Percentiles rank a stretch among this genome's conserved stretches.
Conservation (phyloP, 2,888 invertebrate genomes). For the Pharmacophagus antenor region DNA sequence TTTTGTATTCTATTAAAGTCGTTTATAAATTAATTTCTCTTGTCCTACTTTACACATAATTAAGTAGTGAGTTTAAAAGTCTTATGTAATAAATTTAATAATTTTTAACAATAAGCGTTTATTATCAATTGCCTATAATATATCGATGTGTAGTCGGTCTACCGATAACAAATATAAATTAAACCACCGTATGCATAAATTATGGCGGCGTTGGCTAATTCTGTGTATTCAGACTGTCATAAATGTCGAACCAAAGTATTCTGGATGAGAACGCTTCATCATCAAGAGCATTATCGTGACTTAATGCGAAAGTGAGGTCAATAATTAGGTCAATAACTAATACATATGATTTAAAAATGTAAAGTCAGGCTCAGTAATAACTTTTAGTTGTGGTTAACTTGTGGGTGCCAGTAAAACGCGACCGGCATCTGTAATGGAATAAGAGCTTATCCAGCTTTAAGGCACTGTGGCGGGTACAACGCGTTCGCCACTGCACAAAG, state of each 20-base stretch:
- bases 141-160: constrained; percentile 10
- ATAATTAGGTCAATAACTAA: too few species aligned
- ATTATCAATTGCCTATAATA: constrained; percentile 11
- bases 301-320: too few species aligned
- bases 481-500: constrained; percentile 1
- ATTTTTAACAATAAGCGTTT: too few species aligned
- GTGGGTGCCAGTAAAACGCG: neutral
- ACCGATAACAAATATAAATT: constrained; percentile 21
- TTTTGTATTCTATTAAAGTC: too few species aligned
- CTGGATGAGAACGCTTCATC: too few species aligned
- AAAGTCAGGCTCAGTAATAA: neutral
- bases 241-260: too few species aligned
- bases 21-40: too few species aligned
- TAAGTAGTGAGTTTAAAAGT: too few species aligned
- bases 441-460: constrained; percentile 9
- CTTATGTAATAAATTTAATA: neutral
- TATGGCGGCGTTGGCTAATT: neutral
- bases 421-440: constrained; percentile 12
- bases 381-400: neutral
- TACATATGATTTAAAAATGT: too few species aligned
- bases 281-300: too few species aligned
- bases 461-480: constrained; percentile 1
- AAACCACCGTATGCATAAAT: constrained; percentile 9
- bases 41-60: too few species aligned
- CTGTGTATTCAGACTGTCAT: neutral